phyloP scores from a whole-genome alignment of 2,797 vertebrate genomes.

The Paramormyrops hopkinsi region DNA sequence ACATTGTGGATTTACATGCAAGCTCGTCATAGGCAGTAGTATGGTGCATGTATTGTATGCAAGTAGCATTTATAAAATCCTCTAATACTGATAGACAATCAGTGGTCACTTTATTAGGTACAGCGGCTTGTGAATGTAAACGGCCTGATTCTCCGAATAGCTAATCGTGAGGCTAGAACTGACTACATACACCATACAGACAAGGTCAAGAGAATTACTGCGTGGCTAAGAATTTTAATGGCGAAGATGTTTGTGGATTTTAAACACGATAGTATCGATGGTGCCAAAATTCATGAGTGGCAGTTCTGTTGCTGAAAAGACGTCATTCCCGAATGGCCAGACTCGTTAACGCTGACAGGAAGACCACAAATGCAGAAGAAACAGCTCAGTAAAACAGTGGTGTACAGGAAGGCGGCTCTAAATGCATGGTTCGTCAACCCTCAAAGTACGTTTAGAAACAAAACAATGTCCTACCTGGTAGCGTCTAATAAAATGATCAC shows the following conservation, averaged over 20 bases:
- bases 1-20: background rate
- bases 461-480: background rate
- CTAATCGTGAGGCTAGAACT: background rate
- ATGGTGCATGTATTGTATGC: background rate
- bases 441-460: background rate
- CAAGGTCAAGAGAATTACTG: background rate
- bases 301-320: background rate
- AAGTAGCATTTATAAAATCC: background rate
- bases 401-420: background rate
- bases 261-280: background rate
- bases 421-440: background rate
- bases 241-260: background rate
- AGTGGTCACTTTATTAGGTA: background rate
- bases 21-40: background rate
- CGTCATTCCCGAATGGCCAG: background rate
- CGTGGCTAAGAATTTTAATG: background rate
- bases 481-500: background rate
- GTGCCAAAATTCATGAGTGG: background rate
- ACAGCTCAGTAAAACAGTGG: background rate
- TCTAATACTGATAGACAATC: background rate
- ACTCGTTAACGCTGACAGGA: background rate
- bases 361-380: background rate
- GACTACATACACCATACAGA: background rate
- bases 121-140: background rate
- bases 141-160: background rate